Conservation (phyloP, 2,888 invertebrate species). For the Vanessa cardui region DNA sequence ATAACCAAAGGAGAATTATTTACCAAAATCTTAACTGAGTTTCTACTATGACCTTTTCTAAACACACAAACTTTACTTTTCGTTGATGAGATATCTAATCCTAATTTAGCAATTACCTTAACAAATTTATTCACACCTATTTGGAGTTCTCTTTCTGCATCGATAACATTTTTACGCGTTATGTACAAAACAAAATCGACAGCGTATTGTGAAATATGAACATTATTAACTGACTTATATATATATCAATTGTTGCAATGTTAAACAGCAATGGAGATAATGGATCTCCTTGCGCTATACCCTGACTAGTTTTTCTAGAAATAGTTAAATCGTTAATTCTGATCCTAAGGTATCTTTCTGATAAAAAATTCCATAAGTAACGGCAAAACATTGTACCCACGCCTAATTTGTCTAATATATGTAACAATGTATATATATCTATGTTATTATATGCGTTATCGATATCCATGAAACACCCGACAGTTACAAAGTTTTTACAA, state of each 20-base stretch:
- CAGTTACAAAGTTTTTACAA: slow-evolving; percentile 8
- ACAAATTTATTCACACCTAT: slow-evolving; percentile 16
- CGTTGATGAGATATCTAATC: too few relatives aligned
- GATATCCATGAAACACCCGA: neutral
- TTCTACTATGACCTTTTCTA: slow-evolving; percentile 23
- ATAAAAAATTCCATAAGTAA: neutral
- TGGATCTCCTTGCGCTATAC: slow-evolving; percentile 4
- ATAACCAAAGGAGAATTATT: slow-evolving; percentile 1
- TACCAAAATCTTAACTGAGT: slow-evolving; percentile 18
- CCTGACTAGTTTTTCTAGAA: neutral
- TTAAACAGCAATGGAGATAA: neutral
- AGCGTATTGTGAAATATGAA: slow-evolving; percentile 15
- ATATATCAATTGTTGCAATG: slow-evolving; percentile 14
- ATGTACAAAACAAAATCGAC: slow-evolving; percentile 9
- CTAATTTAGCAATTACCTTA: slow-evolving; percentile 23
- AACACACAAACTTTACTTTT: slow-evolving; percentile 37
- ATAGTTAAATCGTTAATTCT: neutral
- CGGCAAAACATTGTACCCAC: neutral
- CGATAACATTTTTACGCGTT: neutral
- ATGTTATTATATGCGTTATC: too few relatives aligned
- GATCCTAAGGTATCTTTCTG: neutral
- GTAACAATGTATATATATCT: neutral
- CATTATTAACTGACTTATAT: slow-evolving; percentile 14
- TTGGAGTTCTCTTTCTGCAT: slow-evolving; percentile 12
- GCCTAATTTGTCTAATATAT: neutral